phyloP scores from a whole-genome alignment of 2,797 vertebrate species.

The Zonotrichia albicollis region DNA sequence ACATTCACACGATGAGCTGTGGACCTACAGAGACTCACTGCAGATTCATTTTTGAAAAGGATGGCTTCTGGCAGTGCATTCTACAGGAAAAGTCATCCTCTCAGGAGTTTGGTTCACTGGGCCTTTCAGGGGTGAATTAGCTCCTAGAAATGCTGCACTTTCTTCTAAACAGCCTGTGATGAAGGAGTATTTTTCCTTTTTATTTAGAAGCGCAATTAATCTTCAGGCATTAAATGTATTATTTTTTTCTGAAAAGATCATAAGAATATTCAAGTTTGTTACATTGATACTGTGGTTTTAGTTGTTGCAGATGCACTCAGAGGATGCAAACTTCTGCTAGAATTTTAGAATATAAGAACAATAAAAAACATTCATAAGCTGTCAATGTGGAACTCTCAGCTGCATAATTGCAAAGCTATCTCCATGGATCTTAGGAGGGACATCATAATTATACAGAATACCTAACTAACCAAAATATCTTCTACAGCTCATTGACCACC shows the following conservation, averaged over 20 bases:
- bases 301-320: not conserved
- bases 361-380: not conserved
- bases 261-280: not conserved
- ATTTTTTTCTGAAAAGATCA: not conserved
- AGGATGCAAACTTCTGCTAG: not conserved
- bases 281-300: not conserved
- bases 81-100: not conserved
- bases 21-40: not conserved
- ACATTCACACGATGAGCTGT: not conserved
- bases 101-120: not conserved
- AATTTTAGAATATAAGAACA: not conserved
- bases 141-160: not conserved
- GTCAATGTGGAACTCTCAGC: not conserved
- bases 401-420: not conserved
- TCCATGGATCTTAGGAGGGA: not conserved
- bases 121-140: not conserved
- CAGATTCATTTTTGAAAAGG: not conserved
- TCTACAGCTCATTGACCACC: not conserved
- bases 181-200: not conserved
- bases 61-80: not conserved
- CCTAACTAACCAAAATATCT: not conserved
- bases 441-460: not conserved
- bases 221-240: not conserved
- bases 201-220: slow-evolving; percentile 1
- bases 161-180: not conserved